Percentiles rank a stretch among this genome's conserved stretches.
phyloP scores from a whole-genome alignment of 2,113 vertebrate species.

The Desmodus rotundus region DNA sequence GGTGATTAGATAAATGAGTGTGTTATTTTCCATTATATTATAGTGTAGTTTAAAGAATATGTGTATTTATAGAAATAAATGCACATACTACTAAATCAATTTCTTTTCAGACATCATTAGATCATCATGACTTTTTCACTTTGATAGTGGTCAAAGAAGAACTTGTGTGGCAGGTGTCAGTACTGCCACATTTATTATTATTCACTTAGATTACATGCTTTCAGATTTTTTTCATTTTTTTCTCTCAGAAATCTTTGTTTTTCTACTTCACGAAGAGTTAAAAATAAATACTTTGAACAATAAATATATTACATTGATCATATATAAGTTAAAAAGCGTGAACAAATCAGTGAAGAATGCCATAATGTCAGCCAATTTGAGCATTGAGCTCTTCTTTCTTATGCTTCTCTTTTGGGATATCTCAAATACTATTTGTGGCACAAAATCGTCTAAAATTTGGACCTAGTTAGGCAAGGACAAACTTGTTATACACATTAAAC shows the following conservation, averaged over 20 bases:
- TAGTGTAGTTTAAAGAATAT: not conserved
- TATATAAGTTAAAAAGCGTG: not conserved
- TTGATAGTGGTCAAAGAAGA: not conserved
- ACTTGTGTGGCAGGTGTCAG: not conserved
- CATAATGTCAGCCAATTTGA: not conserved
- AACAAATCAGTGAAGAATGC: not conserved
- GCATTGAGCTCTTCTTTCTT: not conserved
- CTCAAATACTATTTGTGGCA: not conserved
- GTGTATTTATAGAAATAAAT: not conserved
- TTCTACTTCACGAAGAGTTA: not conserved
- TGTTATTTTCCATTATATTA: not conserved
- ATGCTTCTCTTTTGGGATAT: not conserved
- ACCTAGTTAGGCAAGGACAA: not conserved
- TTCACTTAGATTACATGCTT: not conserved
- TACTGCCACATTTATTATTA: not conserved
- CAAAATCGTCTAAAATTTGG: not conserved
- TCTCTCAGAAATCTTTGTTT: not conserved
- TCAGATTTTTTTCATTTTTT: not conserved
- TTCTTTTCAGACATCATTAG: not conserved
- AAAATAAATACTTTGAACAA: not conserved
- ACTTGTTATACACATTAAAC: not conserved
- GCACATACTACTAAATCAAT: not conserved
- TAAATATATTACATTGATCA: not conserved
- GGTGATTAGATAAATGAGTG: not conserved
- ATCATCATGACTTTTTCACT: not conserved